Conservation (phyloP, 2,113 vertebrate species). For the Balaeniceps rex region DNA sequence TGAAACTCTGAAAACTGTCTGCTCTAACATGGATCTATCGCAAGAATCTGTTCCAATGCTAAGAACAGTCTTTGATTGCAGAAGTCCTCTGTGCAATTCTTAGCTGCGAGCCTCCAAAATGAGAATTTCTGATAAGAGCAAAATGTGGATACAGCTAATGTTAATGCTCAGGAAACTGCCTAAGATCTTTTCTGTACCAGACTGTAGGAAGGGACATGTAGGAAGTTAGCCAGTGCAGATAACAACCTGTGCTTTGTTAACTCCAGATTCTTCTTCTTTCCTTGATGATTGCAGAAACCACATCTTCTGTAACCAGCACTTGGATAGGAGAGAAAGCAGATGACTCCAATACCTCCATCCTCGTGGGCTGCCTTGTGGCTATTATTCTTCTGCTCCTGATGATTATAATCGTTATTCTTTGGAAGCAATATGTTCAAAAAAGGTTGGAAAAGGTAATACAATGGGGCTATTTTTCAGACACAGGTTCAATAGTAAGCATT, state of each 20-base stretch:
- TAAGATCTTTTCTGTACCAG: background rate
- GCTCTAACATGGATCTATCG: background rate
- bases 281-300: constrained; percentile 49
- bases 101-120: background rate
- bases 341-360: constrained; percentile 78
- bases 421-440: constrained; percentile 90
- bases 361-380: constrained; percentile 89
- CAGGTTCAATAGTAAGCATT: background rate
- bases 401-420: constrained; percentile 88
- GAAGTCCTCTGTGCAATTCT: background rate
- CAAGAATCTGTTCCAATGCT: background rate
- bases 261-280: background rate
- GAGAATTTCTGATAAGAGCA: background rate
- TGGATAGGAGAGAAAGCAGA: constrained; percentile 62
- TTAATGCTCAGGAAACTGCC: background rate
- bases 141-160: background rate
- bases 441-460: constrained; percentile 85
- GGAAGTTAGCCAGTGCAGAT: background rate
- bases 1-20: background rate
- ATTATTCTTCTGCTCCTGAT: constrained; percentile 89
- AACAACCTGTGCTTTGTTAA: background rate
- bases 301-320: constrained; percentile 66
- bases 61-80: background rate
- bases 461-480: background rate
- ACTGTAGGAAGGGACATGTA: background rate